Evolutionary conservation across 2,888 invertebrate genomes (phyloP).

Genomic region (Cantharis flavilabris): DNA sequence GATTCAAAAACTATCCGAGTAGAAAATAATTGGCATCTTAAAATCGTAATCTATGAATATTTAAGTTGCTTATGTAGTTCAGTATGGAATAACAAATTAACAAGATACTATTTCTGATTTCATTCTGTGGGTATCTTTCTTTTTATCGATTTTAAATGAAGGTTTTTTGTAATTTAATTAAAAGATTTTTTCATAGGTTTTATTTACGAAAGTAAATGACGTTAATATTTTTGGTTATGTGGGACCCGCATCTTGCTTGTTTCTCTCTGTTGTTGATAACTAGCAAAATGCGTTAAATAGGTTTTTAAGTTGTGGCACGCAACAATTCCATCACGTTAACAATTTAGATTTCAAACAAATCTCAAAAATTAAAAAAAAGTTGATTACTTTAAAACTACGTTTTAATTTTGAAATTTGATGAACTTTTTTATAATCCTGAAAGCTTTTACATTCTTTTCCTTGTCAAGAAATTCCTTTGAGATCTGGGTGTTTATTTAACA

Average conservation of each 20-base stretch:
- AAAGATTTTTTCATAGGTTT: not conserved
- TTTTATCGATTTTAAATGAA: not conserved
- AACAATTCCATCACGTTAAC: not conserved
- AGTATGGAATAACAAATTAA: not conserved
- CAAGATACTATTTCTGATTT: not conserved
- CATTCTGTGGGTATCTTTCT: not conserved
- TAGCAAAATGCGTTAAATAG: not conserved
- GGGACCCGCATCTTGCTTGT: not conserved
- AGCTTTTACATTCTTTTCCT: not conserved
- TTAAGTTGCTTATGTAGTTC: not conserved
- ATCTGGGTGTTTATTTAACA: not conserved
- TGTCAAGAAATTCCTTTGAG: not conserved
- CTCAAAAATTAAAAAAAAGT: not conserved
- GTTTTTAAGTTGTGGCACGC: not conserved
- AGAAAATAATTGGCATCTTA: not conserved
- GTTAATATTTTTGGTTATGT: not conserved
- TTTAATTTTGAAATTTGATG: not conserved
- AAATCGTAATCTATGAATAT: not conserved
- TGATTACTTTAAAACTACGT: not conserved
- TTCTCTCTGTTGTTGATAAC: not conserved
- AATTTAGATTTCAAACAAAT: not conserved
- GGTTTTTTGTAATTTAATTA: not conserved
- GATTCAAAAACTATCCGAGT: not conserved
- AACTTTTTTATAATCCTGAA: not conserved
- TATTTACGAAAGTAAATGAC: not conserved